Base-by-base conservation (phyloP, 2,113 vertebrate genomes). In the Dolichotis patagonum region DNA sequence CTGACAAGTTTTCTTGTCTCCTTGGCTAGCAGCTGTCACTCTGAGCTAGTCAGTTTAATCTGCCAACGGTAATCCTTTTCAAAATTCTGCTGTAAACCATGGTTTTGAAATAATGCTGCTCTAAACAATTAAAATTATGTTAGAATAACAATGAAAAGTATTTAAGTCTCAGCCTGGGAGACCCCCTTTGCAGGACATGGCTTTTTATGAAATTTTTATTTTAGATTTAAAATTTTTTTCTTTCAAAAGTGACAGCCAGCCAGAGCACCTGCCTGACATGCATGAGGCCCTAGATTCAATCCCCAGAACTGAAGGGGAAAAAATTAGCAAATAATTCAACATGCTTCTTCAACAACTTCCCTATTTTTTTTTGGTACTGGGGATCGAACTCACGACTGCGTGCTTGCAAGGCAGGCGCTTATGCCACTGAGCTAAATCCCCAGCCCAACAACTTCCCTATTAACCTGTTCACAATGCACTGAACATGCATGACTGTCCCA, bases 141-240 rank as follows among this genome's bases (percentile, higher is more conserved):
- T 94, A 90, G 28, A 94, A 88, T 65, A 88, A 91, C 30, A 96
- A 91, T 65, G 28, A 91, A 96, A 95, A 95, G 30, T 54, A 89
- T 73, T 91, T 92, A 73, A 88, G 95, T 69, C 16, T 84, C 28
- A 96, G 17, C 8, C 46, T 62, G 19, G 62, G 60, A 83, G 30
- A n/a, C 1, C 67, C 56, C 43, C n/a, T 82, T 94, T 94, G 73
- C 35, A 94, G 80, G 63, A 90, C 13, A 67, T 49, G 38, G 38
- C 41, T 87, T 86, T 93, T 88, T 67, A 67, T 85, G 46, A 46
- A 10, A 58, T 80, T 35, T 8, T 93, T 77, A 30, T 69, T 85
- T 85, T 38, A 92, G 49, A n/a, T 56, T 78, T 77, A 62, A 90
- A 91, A 54, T 67, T 91, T 89, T 84, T 46, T 35, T 65, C 19